Percentiles rank a stretch among this genome's conserved stretches.
Evolutionary conservation across 2,113 vertebrate genomes (phyloP).

Genomic region (Vidua macroura): DNA sequence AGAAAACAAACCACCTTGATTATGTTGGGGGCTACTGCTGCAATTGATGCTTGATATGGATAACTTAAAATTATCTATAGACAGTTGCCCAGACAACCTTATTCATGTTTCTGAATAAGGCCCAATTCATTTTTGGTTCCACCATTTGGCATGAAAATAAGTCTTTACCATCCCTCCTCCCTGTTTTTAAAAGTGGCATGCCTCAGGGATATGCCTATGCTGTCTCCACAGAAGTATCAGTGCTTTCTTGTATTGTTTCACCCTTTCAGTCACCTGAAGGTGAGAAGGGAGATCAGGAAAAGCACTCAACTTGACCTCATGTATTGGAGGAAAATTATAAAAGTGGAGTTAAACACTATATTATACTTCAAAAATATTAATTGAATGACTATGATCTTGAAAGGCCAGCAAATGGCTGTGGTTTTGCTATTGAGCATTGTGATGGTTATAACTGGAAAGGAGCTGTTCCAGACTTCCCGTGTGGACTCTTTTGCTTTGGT

Average conservation of each 20-base stretch:
- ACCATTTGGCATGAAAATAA: not conserved
- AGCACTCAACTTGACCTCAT: not conserved
- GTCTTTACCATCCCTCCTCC: slow-evolving; percentile 51
- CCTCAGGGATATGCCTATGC: not conserved
- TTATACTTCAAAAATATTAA: not conserved
- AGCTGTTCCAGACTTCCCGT: not conserved
- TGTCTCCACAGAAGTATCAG: slow-evolving; percentile 46
- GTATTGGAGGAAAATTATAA: not conserved
- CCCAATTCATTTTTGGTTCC: not conserved
- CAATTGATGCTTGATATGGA: not conserved
- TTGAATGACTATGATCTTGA: not conserved
- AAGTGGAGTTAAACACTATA: slow-evolving; percentile 24
- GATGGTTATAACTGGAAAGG: slow-evolving; percentile 3
- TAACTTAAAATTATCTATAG: not conserved
- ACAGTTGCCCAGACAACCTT: not conserved
- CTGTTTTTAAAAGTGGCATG: not conserved
- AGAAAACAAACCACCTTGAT: not conserved
- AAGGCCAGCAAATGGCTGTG: not conserved
- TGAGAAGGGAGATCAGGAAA: slow-evolving; percentile 1
- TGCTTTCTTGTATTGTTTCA: not conserved
- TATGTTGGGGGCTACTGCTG: not conserved
- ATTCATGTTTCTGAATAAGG: slow-evolving; percentile 22
- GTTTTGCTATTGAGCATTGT: not conserved
- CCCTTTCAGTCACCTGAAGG: not conserved
- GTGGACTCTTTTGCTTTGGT: not conserved